These are phyloP conservation scores for Festucalex cinctus DNA, from an alignment of 2,113 vertebrate genomes.

Conservation along the genomic window DNA sequence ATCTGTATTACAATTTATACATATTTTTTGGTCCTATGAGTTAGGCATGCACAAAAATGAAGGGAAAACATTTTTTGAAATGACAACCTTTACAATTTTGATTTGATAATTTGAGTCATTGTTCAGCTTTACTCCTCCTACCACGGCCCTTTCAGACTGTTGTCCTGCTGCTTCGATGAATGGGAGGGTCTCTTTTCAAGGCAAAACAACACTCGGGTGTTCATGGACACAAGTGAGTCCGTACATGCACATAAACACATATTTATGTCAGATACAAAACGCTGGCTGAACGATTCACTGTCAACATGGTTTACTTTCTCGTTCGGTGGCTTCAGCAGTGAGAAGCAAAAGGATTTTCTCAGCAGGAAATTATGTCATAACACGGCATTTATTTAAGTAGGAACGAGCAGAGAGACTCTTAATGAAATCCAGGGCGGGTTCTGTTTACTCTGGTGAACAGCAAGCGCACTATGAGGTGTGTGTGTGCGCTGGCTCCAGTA, in stretches of 20 bases:
- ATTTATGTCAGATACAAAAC: not conserved
- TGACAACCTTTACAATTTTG: too few relatives aligned
- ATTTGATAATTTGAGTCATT: too few relatives aligned
- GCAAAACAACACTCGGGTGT: not conserved
- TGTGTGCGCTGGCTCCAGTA: constrained; percentile 1
- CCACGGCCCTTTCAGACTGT: not conserved
- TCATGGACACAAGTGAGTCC: too few relatives aligned
- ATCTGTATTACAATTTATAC: too few relatives aligned
- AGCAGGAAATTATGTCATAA: constrained; percentile 39
- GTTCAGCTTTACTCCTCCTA: too few relatives aligned
- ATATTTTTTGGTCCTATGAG: too few relatives aligned
- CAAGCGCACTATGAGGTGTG: constrained; percentile 43
- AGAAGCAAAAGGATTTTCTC: constrained; percentile 21
- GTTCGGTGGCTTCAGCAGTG: constrained; percentile 15
- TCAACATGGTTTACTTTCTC: constrained; percentile 14
- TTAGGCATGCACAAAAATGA: too few relatives aligned
- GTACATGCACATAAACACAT: not conserved
- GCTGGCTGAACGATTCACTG: constrained; percentile 5
- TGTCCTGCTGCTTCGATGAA: constrained; percentile 12
- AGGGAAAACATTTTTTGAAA: too few relatives aligned
- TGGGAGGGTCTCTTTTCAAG: constrained; percentile 8
- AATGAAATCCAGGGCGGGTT: constrained; percentile 65
- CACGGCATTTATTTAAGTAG: constrained; percentile 40
- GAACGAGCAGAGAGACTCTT: constrained; percentile 55
- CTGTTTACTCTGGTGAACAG: constrained; percentile 65